phyloP scores from a whole-genome alignment of 2,888 invertebrate species.

The Dryococelus australis region DNA sequence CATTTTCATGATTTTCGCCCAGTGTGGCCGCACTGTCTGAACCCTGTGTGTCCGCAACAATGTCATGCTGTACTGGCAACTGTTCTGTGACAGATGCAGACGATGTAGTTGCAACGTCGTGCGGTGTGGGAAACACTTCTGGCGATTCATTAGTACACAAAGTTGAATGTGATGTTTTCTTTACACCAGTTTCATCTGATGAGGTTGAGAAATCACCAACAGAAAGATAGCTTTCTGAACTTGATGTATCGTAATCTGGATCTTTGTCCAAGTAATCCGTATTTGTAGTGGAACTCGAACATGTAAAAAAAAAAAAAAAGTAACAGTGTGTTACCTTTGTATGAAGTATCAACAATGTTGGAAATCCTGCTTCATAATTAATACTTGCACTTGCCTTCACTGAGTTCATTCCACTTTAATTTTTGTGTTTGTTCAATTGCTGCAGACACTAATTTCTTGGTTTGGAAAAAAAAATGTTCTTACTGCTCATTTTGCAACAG shows the following conservation, averaged over 20 bases:
- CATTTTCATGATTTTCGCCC: no score
- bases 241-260: background rate
- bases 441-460: background rate
- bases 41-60: background rate
- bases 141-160: no score
- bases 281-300: background rate
- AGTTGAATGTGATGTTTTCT: no score
- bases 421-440: background rate
- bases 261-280: background rate
- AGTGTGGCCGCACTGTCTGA: no score
- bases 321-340: background rate
- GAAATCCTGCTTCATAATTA: background rate
- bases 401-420: no score
- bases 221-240: background rate
- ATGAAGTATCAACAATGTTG: background rate
- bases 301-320: background rate
- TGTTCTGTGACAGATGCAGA: background rate
- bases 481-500: background rate
- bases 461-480: background rate
- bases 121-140: no score
- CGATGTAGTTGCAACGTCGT: no score
- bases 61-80: conserved; percentile 11
- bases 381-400: background rate
- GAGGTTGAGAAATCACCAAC: background rate
- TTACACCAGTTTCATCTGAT: background rate